These are phyloP conservation scores for Tiliacea aurago DNA, from an alignment of 2,888 invertebrate genomes.

Conservation along the genomic window DNA sequence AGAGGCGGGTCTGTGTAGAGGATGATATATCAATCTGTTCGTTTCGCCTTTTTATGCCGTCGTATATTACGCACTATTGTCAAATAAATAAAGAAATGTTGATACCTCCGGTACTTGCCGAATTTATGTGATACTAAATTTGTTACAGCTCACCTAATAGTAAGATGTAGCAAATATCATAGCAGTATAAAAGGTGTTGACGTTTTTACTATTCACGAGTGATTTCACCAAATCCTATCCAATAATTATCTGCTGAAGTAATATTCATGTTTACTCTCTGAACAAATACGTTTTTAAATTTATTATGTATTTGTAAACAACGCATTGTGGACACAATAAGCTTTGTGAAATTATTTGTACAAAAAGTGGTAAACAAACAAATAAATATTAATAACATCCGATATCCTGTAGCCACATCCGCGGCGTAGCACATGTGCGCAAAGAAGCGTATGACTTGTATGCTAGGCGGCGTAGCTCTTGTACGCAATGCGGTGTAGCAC, in stretches of 20 bases:
- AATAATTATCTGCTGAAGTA: slow-evolving; percentile 9
- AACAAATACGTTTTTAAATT: slow-evolving; percentile 17
- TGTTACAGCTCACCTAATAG: slow-evolving; percentile 43
- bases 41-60: slow-evolving; percentile 69
- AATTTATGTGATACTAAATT: slow-evolving; percentile 63
- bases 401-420: not conserved
- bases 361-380: slow-evolving; percentile 7
- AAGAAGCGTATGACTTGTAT: not conserved
- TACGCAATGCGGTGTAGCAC: not conserved
- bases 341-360: slow-evolving; percentile 3
- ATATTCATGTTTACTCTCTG: slow-evolving; percentile 6
- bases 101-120: slow-evolving; percentile 52
- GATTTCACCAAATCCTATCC: slow-evolving; percentile 18
- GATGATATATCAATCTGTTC: slow-evolving; percentile 85
- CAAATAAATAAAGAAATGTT: slow-evolving; percentile 68
- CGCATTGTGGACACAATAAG: not conserved
- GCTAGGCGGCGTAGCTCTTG: not conserved
- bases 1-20: slow-evolving; percentile 79
- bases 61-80: slow-evolving; percentile 72
- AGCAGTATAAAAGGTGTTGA: slow-evolving; percentile 12
- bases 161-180: slow-evolving; percentile 40
- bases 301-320: slow-evolving; percentile 1
- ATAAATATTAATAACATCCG: not conserved
- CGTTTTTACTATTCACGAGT: slow-evolving; percentile 29
- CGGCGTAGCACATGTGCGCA: not conserved